Conservation (phyloP, 2,113 vertebrate species). For the Phalacrocorax carbo region DNA sequence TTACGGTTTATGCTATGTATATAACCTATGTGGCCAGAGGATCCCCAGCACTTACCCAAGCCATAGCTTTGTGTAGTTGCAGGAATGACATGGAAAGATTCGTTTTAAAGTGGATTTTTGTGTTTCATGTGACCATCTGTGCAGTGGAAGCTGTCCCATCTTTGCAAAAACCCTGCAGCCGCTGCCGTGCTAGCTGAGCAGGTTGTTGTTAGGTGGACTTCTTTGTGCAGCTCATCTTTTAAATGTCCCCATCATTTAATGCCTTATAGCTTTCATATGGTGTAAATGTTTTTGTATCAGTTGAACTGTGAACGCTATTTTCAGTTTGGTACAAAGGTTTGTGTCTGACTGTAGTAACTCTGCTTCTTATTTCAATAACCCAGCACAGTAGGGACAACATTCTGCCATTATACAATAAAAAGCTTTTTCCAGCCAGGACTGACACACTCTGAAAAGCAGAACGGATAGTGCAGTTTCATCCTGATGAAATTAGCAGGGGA, state of each 20-base stretch:
- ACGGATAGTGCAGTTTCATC: slow-evolving; percentile 10
- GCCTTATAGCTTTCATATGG: slow-evolving; percentile 5
- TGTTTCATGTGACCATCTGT: not conserved
- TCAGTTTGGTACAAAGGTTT: slow-evolving; percentile 31
- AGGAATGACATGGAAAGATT: not conserved
- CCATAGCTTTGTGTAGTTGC: not conserved
- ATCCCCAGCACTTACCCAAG: not conserved
- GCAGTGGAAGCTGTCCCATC: not conserved
- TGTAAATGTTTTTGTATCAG: not conserved
- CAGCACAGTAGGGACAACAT: slow-evolving; percentile 56
- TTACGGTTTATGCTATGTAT: too few relatives aligned
- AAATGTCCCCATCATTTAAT: slow-evolving; percentile 23
- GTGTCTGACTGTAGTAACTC: slow-evolving; percentile 26
- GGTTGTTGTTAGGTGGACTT: not conserved
- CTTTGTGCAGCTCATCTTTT: not conserved
- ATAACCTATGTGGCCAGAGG: not conserved
- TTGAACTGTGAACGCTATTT: slow-evolving; percentile 30
- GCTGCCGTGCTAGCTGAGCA: not conserved
- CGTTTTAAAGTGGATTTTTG: not conserved
- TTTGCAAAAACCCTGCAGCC: not conserved
- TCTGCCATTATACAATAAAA: slow-evolving; percentile 55
- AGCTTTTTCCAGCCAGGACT: slow-evolving; percentile 47
- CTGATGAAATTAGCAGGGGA: slow-evolving; percentile 68
- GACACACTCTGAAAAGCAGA: slow-evolving; percentile 62
- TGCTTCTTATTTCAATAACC: slow-evolving; percentile 63